Percentiles rank a stretch among this genome's conserved stretches.
Conservation (phyloP, 1,140 invertebrate genomes). For the Mycetomoellerius zeteki region DNA sequence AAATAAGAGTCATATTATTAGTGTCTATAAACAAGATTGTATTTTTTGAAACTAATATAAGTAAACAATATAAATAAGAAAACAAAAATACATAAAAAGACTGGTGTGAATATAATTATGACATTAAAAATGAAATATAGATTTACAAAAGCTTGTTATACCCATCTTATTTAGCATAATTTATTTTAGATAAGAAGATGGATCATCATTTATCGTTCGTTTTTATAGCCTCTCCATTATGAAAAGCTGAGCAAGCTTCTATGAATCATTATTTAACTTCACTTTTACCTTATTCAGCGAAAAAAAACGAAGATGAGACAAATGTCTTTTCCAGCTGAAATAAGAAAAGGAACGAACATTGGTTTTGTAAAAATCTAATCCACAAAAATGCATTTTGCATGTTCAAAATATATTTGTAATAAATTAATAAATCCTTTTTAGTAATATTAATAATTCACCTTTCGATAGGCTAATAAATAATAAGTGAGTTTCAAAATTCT, state of each 20-base stretch:
- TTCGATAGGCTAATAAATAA: neutral
- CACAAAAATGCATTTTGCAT: neutral
- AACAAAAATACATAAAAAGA: neutral
- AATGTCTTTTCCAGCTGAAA: conserved; percentile 45
- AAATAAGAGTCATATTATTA: conserved; percentile 6
- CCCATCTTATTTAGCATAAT: conserved; percentile 16
- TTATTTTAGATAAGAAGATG: conserved; percentile 1
- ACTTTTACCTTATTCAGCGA: conserved; percentile 68
- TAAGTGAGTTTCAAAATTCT: neutral
- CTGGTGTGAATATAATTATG: neutral
- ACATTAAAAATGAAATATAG: conserved; percentile 33
- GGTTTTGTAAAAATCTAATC: conserved; percentile 25
- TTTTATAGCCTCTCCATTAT: conserved; percentile 10
- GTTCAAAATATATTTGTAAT: conserved; percentile 1
- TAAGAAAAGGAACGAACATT: neutral
- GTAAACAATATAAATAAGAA: neutral
- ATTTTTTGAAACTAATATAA: neutral
- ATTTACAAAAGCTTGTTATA: neutral
- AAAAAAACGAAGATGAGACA: conserved; percentile 6
- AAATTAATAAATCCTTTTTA: neutral
- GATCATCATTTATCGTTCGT: conserved; percentile 4
- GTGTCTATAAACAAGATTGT: neutral
- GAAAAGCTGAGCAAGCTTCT: conserved; percentile 27
- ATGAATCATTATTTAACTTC: conserved; percentile 66
- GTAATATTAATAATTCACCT: neutral